Conservation (phyloP, 2,888 invertebrate genomes). For the Lasioglossum leucozonium region DNA sequence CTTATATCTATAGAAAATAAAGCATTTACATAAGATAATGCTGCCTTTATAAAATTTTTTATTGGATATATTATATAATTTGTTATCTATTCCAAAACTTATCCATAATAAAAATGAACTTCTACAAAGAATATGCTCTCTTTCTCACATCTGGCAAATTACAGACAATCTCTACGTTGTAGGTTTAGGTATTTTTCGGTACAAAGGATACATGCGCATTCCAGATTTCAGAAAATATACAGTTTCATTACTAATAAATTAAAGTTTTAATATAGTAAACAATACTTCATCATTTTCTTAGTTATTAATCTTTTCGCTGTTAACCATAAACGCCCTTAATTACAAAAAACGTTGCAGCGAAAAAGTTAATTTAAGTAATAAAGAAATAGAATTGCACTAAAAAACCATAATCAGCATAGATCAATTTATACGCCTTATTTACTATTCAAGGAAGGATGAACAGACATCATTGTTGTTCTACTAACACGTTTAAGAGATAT, state of each 20-base stretch:
- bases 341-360: not conserved
- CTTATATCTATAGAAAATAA: slow-evolving; percentile 58
- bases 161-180: slow-evolving; percentile 18
- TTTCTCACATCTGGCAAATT: slow-evolving; percentile 22
- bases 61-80: slow-evolving; percentile 49
- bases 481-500: slow-evolving; percentile 36
- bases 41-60: slow-evolving; percentile 49
- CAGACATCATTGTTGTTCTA: slow-evolving; percentile 30
- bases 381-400: slow-evolving; percentile 19
- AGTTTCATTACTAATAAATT: slow-evolving; percentile 4
- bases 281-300: not conserved
- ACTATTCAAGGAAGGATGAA: slow-evolving; percentile 35
- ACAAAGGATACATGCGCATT: slow-evolving; percentile 17
- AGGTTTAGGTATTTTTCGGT: slow-evolving; percentile 4
- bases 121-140: slow-evolving; percentile 22
- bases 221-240: slow-evolving; percentile 8
- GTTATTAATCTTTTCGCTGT: not conserved
- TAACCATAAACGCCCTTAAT: not conserved
- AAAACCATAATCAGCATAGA: slow-evolving; percentile 14
- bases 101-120: slow-evolving; percentile 44
- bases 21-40: slow-evolving; percentile 60
- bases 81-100: slow-evolving; percentile 39
- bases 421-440: slow-evolving; percentile 31
- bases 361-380: slow-evolving; percentile 9
- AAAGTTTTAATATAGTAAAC: not conserved